Base-by-base conservation (phyloP, 2,888 invertebrate species). In the Tuta absoluta region DNA sequence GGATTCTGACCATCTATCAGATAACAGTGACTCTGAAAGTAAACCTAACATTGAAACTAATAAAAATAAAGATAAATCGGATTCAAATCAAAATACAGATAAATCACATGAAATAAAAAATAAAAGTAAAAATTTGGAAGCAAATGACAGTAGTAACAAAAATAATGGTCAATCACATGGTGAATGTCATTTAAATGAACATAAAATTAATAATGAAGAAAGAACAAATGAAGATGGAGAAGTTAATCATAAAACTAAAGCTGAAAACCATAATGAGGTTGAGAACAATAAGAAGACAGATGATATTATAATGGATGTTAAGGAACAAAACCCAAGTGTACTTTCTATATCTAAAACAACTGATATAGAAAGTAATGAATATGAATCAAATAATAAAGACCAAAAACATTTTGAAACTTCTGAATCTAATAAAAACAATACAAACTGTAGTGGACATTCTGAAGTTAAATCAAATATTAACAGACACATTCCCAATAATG, bases 401-500 rank as follows among this genome's bases (percentile, higher is more conserved):
- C 49, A 63, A 53, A 66, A 68, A 59, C 63, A 63, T 45, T 48
- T 64, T 66, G 65, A 69, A 49, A 10, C 12, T 58, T 21, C 17
- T 7, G 28, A 33, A 48, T 48, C 48, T 59, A 38, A 58, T 19
- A 38, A 58, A 2, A 38, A 37, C 63, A 38, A 38, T 37, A 14
- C 19, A 17, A 38, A 28, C 14, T 12, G n/a, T 33, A 37, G 19
- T 38, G 38, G 21, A 21, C 19, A 37, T 11, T 37, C 58, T 38
- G 48, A 23, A 45, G 14, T 38, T 14, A 19, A 49, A 37, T 49
- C 14, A 23, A 21, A 49, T 61, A 53, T 62, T 56, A 37, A 53
- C 33, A 38, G 10, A 21, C 63, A 65, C 7, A 66, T 70, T 59
- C 74, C 77, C 28, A 75, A 85, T 63, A 79, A 75, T 64, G 91